These are phyloP conservation scores for Erebia palarica DNA, from an alignment of 2,888 invertebrate species.

Conservation along the genomic window DNA sequence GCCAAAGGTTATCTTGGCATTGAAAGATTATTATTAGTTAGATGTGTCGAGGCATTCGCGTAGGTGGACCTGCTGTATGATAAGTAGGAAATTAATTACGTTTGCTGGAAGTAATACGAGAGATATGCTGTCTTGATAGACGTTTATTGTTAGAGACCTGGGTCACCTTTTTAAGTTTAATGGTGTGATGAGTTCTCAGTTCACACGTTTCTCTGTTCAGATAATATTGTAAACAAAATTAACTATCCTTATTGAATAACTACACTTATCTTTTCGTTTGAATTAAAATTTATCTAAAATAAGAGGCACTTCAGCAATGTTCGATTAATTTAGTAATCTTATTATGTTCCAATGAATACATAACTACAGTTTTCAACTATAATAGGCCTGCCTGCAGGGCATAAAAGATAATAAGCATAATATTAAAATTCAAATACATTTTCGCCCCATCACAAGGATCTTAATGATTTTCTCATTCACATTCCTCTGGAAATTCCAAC, in stretches of 20 bases:
- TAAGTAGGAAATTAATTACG: conserved; percentile 35
- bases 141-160: conserved; percentile 5
- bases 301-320: background rate
- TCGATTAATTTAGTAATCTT: background rate
- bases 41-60: conserved; percentile 33
- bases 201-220: background rate
- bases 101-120: conserved; percentile 13
- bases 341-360: background rate
- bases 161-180: background rate
- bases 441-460: background rate
- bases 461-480: conserved; percentile 6
- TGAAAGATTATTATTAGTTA: conserved; percentile 33
- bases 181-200: background rate
- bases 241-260: background rate
- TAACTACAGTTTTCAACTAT: background rate
- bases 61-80: conserved; percentile 37
- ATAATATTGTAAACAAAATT: background rate
- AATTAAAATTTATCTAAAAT: background rate
- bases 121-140: conserved; percentile 12
- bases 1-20: conserved; percentile 42
- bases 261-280: too few relatives aligned
- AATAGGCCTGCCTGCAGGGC: background rate
- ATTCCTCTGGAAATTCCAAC: conserved; percentile 38
- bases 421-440: background rate
- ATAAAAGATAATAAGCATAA: background rate